Percentiles rank a stretch among this genome's conserved stretches.
Conservation (phyloP, 2,888 invertebrate genomes). For the Antheraea assamensis region DNA sequence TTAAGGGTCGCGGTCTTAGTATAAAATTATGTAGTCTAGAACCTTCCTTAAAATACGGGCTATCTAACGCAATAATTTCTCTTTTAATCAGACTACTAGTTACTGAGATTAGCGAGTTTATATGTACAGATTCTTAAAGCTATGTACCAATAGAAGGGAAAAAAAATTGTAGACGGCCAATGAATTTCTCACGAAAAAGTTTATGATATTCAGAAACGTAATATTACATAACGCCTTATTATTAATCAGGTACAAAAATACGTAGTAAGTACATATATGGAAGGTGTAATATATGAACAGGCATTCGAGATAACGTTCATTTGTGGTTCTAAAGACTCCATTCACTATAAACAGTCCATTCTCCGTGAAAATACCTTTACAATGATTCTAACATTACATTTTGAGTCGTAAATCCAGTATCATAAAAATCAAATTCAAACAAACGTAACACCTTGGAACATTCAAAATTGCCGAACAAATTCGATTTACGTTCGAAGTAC, state of each 20-base stretch:
- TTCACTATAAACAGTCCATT: conserved; percentile 66
- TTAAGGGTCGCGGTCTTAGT: too few species aligned
- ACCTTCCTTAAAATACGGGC: too few species aligned
- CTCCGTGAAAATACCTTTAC: conserved; percentile 39
- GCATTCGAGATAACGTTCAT: conserved; percentile 38
- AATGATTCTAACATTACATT: neutral
- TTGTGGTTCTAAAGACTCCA: conserved; percentile 67
- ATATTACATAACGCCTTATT: conserved; percentile 14
- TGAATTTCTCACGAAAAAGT: too few species aligned
- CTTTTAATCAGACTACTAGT: too few species aligned
- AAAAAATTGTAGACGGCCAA: too few species aligned
- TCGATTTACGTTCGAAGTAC: conserved; percentile 32
- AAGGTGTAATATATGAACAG: conserved; percentile 10
- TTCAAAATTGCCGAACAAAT: conserved; percentile 29
- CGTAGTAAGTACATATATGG: conserved; percentile 12
- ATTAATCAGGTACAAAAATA: conserved; percentile 13
- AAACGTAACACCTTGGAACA: conserved; percentile 1
- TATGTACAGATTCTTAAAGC: too few species aligned
- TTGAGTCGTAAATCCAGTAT: neutral
- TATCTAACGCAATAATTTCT: too few species aligned
- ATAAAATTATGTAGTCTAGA: too few species aligned
- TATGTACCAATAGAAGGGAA: too few species aligned
- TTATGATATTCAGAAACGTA: neutral
- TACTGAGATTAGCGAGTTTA: too few species aligned
- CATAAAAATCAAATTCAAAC: neutral